A percentile compares a stretch with the other conserved stretches of the same genome.
Conservation (phyloP, 92 coral and sea anemone genomes). For the Blastomussa wellsi region DNA sequence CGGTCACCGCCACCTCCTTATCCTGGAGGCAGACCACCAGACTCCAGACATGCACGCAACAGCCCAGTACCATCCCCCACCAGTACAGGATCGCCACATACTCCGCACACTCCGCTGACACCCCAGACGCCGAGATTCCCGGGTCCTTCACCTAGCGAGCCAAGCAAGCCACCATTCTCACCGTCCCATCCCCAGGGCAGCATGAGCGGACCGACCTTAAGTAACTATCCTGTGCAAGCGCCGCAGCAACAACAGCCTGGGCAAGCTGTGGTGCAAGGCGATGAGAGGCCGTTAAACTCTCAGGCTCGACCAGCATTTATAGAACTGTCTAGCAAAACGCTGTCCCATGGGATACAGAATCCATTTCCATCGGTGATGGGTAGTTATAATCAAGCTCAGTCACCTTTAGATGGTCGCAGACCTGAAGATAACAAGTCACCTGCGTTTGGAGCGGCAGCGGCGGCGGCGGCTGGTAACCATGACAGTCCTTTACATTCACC, state of each 20-base stretch:
- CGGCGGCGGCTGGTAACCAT: constrained; percentile 50
- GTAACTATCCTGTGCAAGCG: constrained; percentile 40
- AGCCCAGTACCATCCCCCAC: constrained; percentile 98
- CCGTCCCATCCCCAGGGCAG: constrained; percentile 80
- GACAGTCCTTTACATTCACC: constrained; percentile 86
- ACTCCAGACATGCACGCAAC: constrained; percentile 70
- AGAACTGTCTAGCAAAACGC: constrained; percentile 64
- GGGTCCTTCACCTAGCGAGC: constrained; percentile 96
- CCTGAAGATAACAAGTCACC: constrained; percentile 48
- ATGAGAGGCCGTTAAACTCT: constrained; percentile 40
- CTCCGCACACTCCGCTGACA: constrained; percentile 91
- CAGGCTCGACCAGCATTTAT: constrained; percentile 77
- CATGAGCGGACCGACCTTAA: constrained; percentile 36
- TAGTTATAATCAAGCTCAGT: constrained; percentile 54
- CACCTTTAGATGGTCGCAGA: constrained; percentile 54
- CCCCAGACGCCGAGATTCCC: constrained; percentile 88
- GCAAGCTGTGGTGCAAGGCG: constrained; percentile 29
- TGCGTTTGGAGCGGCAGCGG: constrained; percentile 43
- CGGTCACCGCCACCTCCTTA: constrained; percentile 98
- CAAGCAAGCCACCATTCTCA: constrained; percentile 91
- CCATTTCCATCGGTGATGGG: constrained; percentile 61
- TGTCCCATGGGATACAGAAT: constrained; percentile 62
- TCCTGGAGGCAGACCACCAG: constrained; percentile 75
- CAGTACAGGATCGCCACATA: constrained; percentile 92
- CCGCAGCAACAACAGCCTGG: constrained; percentile 6